Evolutionary conservation across 1,140 invertebrate genomes (phyloP).

Genomic region (Drosophila sp.): DNA sequence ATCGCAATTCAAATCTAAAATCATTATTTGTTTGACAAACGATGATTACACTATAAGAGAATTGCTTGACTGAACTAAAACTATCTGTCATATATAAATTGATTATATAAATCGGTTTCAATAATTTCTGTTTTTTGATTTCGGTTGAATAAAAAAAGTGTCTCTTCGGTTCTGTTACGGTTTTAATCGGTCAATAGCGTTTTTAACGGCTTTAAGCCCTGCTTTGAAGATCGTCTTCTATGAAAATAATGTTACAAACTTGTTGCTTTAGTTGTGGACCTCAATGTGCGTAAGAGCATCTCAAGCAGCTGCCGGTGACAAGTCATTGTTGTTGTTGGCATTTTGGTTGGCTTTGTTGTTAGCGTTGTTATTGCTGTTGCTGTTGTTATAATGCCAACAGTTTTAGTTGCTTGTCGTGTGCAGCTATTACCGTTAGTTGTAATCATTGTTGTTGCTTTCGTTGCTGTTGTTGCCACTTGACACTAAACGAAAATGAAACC

Average conservation of each 20-base stretch:
- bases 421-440: constrained; percentile 75
- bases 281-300: constrained; percentile 10
- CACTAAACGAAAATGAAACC: constrained; percentile 82
- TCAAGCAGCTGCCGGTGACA: constrained; percentile 61
- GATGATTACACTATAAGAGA: too few relatives aligned
- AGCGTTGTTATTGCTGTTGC: constrained; percentile 39
- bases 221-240: too few relatives aligned
- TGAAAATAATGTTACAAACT: constrained; percentile 9
- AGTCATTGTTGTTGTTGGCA: constrained; percentile 43
- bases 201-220: too few relatives aligned
- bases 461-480: constrained; percentile 62
- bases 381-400: constrained; percentile 64
- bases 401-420: constrained; percentile 72
- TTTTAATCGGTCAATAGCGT: too few relatives aligned
- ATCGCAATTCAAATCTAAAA: too few relatives aligned
- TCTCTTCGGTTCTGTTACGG: too few relatives aligned
- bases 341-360: constrained; percentile 24
- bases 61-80: too few relatives aligned
- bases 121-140: too few relatives aligned
- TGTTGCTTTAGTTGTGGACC: constrained; percentile 2
- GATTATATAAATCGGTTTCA: too few relatives aligned
- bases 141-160: too few relatives aligned
- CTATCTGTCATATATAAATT: too few relatives aligned
- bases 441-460: constrained; percentile 27
- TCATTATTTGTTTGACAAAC: too few relatives aligned